Evolutionary conservation across 1,140 invertebrate genomes (phyloP), one percentile per base, ranked within the genome.

Genomic region (Zaprionus lachaisei): DNA sequence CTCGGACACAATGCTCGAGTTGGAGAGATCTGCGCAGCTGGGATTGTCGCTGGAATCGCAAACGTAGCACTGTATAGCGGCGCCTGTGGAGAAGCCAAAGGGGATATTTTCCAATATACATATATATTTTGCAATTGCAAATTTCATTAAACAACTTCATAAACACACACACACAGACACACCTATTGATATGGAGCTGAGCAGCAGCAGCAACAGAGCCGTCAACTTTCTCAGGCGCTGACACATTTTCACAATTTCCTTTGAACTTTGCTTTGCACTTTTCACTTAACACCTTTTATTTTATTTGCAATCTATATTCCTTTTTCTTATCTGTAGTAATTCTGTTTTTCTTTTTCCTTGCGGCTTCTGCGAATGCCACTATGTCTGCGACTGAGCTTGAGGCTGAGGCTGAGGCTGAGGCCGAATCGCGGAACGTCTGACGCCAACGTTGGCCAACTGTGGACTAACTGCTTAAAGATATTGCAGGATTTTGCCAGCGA

Each of bases 31-130:
- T 20, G 95, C 93, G 92, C 97, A 97, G 61, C 95, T 93, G 54
- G 95, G 95, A 93, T 97, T 96, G 71, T 94, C 95, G 85, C 95
- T 95, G 82, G 96, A 97, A 93, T 97, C 97, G 93, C 97, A 97
- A 65, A 96, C 95, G 93, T 95, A 97, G 89, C 97, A 97, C 77
- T 94, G 92, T 78, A 97, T 94, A 20, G 95, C 93, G 76, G 93
- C 93, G 75, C 83, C 91, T 92, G 75, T 57, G 31, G 77, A 63
- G 47, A 78, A 80, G 58, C 49, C 38, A 73, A 71, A 55, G 63
- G 63, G 37, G 20, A 60, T 68, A 60, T 68, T 51, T 69, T 38
- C 34, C 22, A n/a, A 56, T 64, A 37, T 26, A 56, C n/a, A 17
- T 47, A 17, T 38, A 47, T 47, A 47, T 47, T 38, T 15, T 14